Percentiles rank a stretch among this genome's conserved stretches.
Evolutionary conservation across 2,113 vertebrate species (phyloP).

Genomic region (Corythaeola cristata): DNA sequence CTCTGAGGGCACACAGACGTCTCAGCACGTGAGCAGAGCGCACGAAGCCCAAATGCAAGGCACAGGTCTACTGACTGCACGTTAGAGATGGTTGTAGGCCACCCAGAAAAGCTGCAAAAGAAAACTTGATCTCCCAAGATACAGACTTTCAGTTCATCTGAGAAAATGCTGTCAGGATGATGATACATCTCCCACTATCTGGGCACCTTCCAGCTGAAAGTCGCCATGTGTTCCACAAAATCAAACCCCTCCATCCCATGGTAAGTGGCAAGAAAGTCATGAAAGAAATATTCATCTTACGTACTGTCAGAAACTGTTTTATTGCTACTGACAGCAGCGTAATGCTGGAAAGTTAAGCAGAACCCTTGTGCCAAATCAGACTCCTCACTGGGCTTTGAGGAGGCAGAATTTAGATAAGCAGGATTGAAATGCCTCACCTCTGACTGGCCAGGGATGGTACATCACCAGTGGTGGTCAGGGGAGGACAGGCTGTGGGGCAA

Average conservation of each 20-base stretch:
- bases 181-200: neutral
- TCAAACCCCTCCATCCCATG: neutral
- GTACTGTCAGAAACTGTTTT: neutral
- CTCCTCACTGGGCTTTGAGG: neutral
- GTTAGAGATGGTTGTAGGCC: neutral
- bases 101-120: neutral
- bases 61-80: neutral
- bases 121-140: neutral
- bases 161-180: neutral
- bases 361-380: neutral
- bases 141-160: neutral
- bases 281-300: neutral
- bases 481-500: neutral
- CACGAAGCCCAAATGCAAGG: rapidly evolving
- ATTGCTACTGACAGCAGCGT: neutral
- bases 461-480: neutral
- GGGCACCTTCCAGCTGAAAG: neutral
- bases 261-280: neutral
- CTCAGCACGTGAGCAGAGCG: neutral
- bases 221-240: neutral
- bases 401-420: neutral
- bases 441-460: neutral
- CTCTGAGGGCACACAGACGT: neutral
- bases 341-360: neutral
- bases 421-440: neutral